These are phyloP conservation scores for Ceratotherium simum DNA, from an alignment of 2,113 vertebrate species.

Conservation along the genomic window DNA sequence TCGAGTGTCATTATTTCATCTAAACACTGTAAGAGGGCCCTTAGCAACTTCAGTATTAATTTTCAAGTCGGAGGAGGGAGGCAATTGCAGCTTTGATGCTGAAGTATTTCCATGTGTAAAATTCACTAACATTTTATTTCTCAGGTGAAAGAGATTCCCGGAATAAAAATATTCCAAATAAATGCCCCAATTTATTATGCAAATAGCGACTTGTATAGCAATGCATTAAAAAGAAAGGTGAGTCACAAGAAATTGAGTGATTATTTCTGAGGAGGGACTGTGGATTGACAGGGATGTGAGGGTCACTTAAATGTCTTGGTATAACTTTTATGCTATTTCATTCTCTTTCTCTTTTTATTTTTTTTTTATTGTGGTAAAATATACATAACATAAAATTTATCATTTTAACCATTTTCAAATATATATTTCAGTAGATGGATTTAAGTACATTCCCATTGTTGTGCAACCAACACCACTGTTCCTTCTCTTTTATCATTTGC, in stretches of 20 bases:
- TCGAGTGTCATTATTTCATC: neutral
- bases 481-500: neutral
- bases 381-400: neutral
- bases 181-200: constrained; percentile 98
- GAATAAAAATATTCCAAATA: constrained; percentile 98
- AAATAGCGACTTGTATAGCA: constrained; percentile 95
- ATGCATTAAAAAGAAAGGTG: constrained; percentile 94
- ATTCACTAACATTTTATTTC: constrained; percentile 52
- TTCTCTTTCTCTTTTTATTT: neutral
- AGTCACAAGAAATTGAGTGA: constrained; percentile 62
- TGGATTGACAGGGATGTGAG: neutral
- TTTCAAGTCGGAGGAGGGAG: neutral
- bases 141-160: constrained; percentile 92
- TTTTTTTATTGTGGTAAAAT: neutral
- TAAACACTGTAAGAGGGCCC: neutral
- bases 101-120: constrained; percentile 61
- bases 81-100: constrained; percentile 32
- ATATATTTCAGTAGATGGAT: neutral
- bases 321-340: neutral
- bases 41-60: neutral
- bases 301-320: neutral
- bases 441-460: neutral
- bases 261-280: neutral
- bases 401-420: neutral
- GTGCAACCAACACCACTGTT: neutral